Conservation (phyloP, 2,113 vertebrate species). For the Hydrolagus affinis region DNA sequence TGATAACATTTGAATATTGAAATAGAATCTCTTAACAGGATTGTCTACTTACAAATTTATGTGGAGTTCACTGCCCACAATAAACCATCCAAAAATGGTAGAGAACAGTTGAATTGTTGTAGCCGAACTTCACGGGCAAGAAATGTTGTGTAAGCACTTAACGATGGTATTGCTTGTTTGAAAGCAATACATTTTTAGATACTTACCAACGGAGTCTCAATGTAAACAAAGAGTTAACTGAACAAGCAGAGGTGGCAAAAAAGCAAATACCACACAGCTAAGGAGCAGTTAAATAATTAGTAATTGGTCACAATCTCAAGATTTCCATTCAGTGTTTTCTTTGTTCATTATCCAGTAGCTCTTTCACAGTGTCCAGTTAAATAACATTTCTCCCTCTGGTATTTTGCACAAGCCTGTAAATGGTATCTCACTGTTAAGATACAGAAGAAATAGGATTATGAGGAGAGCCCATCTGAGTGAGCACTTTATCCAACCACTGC, state of each 20-base stretch:
- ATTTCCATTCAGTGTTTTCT: constrained; percentile 13
- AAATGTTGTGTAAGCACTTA: constrained; percentile 18
- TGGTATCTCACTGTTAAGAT: constrained; percentile 71
- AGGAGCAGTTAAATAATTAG: background rate
- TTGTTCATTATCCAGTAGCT: constrained; percentile 19
- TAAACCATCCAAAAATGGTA: constrained; percentile 20
- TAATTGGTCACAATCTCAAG: constrained; percentile 16
- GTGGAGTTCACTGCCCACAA: constrained; percentile 10
- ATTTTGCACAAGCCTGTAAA: constrained; percentile 20
- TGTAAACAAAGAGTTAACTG: background rate
- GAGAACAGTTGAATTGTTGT: background rate
- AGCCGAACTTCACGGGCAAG: constrained; percentile 13
- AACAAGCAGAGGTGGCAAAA: constrained; percentile 8
- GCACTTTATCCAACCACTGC: constrained; percentile 97
- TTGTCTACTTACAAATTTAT: background rate
- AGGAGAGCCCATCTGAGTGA: constrained; percentile 95
- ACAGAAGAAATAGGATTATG: constrained; percentile 95
- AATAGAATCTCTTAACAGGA: background rate
- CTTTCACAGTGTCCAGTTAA: constrained; percentile 33
- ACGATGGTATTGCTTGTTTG: background rate
- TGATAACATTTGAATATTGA: background rate
- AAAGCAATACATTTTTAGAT: constrained; percentile 14
- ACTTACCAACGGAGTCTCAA: background rate
- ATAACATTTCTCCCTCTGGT: constrained; percentile 21
- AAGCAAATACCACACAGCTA: constrained; percentile 10